These are phyloP conservation scores for Apocheima hispidaria DNA, from an alignment of 2,888 invertebrate genomes.

Conservation along the genomic window DNA sequence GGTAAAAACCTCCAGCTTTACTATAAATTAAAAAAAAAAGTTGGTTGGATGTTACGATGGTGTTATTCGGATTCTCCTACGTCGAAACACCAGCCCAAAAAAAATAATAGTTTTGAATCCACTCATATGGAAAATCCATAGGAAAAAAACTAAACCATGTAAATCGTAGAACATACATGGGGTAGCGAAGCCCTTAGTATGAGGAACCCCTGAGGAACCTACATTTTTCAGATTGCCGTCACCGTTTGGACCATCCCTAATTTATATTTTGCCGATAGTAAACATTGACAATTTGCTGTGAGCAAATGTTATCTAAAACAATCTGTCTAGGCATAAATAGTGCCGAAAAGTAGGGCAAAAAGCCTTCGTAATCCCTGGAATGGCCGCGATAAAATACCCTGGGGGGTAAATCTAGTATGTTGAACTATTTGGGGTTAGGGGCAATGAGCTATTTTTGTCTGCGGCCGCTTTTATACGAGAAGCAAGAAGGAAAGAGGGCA, in stretches of 20 bases:
- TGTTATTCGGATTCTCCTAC: too few species aligned
- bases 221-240: too few species aligned
- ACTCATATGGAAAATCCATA: too few species aligned
- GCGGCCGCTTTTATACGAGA: not conserved
- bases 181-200: too few species aligned
- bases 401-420: conserved; percentile 16
- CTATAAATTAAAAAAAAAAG: too few species aligned
- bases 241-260: too few species aligned
- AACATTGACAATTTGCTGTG: not conserved
- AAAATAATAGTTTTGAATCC: too few species aligned
- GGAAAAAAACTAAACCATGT: too few species aligned
- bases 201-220: too few species aligned
- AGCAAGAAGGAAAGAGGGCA: conserved; percentile 3
- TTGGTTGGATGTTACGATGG: too few species aligned
- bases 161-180: too few species aligned
- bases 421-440: conserved; percentile 6
- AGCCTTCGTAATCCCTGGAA: conserved; percentile 7
- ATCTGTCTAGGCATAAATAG: not conserved
- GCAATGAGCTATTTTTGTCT: conserved; percentile 16
- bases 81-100: too few species aligned
- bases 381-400: conserved; percentile 18
- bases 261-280: not conserved
- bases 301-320: conserved; percentile 1
- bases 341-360: conserved; percentile 17
- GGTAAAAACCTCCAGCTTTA: not conserved